Evolutionary conservation across 2,113 vertebrate genomes (phyloP), one percentile per base, ranked within the genome.

Genomic region (Eurystomus gularis): DNA sequence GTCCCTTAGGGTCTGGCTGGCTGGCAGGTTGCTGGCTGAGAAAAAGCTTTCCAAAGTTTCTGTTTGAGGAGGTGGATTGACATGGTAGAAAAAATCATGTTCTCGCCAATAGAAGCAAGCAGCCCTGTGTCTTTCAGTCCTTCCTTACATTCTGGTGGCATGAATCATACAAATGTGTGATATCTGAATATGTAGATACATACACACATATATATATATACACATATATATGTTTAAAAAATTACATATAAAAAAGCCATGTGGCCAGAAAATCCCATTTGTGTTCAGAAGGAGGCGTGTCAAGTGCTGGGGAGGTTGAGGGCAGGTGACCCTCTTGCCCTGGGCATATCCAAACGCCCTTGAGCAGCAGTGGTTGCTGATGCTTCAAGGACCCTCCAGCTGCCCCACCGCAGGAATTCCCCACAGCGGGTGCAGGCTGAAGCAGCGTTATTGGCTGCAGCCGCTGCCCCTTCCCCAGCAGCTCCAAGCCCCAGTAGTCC

Each of bases 401-500:
- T 4, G 3, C 4, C 4, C 21, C 33, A 16, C 23, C 49, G 3
- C 18, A 44, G 46, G 16, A 78, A 31, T 26, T 24, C 6, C 8
- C 26, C 55, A 40, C 6, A 44, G 33, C 2, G 2, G 76, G 58
- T 7, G 8, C 26, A 40, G 60, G 61, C 51, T 71, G 58, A 55
- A 58, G 26, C 18, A 8, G n/a, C 5, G 1, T 19, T 48, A 35
- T 25, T 49, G 3, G 1, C 72, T 26, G 31, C 3, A 0, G 2
- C 49, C 11, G 2, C 72, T 71, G 52, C 10, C 39, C 49, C 61
- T 85, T 54, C 1, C 2, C 28, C 10, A 11, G 46, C 77, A 57
- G 17, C 51, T 84, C 12, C 26, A 0, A 0, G 66, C 51, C 39
- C 39, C 0, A 1, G 44, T 3, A 6, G n/a, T 48, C 29, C 11